Percentiles rank a stretch among this genome's conserved stretches.
phyloP scores from a whole-genome alignment of 1,140 invertebrate species.

The Amyelois transitella region DNA sequence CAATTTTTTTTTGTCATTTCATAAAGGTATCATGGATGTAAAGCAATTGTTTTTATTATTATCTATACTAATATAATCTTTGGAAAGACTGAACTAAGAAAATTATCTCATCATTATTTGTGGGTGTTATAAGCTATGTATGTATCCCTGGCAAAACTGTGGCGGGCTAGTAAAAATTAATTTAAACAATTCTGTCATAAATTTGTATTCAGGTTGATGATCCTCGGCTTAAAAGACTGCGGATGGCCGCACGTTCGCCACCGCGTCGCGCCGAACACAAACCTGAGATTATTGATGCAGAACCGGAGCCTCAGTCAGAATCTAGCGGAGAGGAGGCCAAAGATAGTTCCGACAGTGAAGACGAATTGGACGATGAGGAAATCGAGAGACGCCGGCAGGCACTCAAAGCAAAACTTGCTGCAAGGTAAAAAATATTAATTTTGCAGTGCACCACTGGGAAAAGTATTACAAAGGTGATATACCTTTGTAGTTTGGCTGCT shows the following conservation, averaged over 20 bases:
- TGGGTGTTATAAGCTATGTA: no score
- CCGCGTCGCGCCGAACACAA: conserved; percentile 65
- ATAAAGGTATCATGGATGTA: no score
- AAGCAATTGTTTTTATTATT: no score
- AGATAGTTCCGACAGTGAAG: conserved; percentile 79
- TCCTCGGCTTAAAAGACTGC: conserved; percentile 82
- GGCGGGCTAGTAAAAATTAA: no score
- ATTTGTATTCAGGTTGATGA: conserved; percentile 79
- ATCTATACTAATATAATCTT: no score
- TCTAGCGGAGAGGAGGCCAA: conserved; percentile 42
- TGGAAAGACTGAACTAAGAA: no score
- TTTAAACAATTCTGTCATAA: neutral
- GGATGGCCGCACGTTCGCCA: conserved; percentile 58
- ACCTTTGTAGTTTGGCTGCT: no score
- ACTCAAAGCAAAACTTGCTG: conserved; percentile 71
- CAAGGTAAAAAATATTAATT: conserved; percentile 32
- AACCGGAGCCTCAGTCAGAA: conserved; percentile 72
- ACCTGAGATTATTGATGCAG: conserved; percentile 76
- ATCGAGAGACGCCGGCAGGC: conserved; percentile 86
- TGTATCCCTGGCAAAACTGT: no score
- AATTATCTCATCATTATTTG: no score
- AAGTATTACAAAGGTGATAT: no score
- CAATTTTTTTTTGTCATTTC: no score
- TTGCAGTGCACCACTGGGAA: neutral
- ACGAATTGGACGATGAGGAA: conserved; percentile 82